Evolutionary conservation across 2,113 vertebrate genomes (phyloP).

Genomic region (Upupa epops): DNA sequence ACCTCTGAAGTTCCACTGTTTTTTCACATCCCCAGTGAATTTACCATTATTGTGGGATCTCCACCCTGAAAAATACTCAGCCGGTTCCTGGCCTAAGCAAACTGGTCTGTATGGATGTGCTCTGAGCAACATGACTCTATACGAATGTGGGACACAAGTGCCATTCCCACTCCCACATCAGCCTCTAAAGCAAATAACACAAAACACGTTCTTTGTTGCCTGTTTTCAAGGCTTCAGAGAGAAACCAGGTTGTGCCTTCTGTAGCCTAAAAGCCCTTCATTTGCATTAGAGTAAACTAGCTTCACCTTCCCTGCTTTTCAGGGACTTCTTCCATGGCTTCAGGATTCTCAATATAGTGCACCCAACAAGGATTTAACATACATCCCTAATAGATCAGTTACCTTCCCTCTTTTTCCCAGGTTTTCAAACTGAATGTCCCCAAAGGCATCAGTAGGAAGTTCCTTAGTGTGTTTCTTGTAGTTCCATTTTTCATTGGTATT

Average conservation of each 20-base stretch:
- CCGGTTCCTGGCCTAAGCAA: background rate
- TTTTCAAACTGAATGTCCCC: slow-evolving; percentile 82
- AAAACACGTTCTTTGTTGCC: no score
- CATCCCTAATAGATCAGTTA: background rate
- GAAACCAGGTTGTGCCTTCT: background rate
- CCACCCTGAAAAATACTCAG: background rate
- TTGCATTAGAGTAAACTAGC: background rate
- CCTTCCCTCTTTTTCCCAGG: slow-evolving; percentile 79
- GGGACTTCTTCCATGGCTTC: background rate
- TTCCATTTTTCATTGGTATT: slow-evolving; percentile 77
- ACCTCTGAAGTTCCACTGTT: background rate
- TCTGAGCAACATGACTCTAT: background rate
- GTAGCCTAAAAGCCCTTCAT: background rate
- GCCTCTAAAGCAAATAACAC: background rate
- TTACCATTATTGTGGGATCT: background rate
- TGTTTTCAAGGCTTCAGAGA: background rate
- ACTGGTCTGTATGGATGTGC: background rate
- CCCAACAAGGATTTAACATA: rapidly evolving
- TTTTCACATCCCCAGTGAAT: background rate
- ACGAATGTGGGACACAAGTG: background rate
- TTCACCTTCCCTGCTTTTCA: background rate
- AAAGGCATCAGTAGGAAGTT: slow-evolving; percentile 78
- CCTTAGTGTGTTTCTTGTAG: slow-evolving; percentile 81
- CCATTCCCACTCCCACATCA: background rate
- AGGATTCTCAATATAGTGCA: background rate